Conservation (phyloP, 1,140 invertebrate genomes). For the Leptinotarsa texana region DNA sequence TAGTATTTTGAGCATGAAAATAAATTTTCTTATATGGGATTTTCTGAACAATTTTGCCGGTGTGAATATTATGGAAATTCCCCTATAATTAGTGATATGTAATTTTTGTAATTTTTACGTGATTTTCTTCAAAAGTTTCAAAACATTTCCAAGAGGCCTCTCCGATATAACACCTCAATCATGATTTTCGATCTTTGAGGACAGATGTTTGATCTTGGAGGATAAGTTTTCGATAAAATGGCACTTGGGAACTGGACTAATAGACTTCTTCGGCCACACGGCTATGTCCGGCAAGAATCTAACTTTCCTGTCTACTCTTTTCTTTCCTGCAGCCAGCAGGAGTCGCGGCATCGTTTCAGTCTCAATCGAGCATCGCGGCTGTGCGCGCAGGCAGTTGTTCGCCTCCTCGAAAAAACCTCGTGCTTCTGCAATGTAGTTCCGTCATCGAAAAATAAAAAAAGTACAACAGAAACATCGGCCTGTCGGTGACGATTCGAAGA, state of each 20-base stretch:
- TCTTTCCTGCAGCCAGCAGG: constrained; percentile 18
- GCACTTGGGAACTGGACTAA: not conserved
- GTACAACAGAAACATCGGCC: not conserved
- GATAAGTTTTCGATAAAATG: no score
- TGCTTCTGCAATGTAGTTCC: constrained; percentile 22
- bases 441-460: constrained; percentile 7
- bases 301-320: constrained; percentile 17
- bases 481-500: constrained; percentile 14
- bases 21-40: no score
- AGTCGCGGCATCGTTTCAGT: not conserved
- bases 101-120: not conserved
- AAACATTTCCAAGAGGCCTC: not conserved
- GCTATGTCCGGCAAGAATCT: not conserved
- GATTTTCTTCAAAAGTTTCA: not conserved
- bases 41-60: no score
- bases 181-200: no score
- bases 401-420: constrained; percentile 11
- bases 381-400: not conserved
- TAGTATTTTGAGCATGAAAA: no score
- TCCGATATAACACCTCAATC: not conserved
- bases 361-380: constrained; percentile 1
- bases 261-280: not conserved
- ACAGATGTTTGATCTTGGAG: no score
- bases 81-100: no score
- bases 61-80: no score